These are phyloP conservation scores for Tarsius wallacei DNA, from an alignment of 2,797 vertebrate genomes.

Conservation along the genomic window DNA sequence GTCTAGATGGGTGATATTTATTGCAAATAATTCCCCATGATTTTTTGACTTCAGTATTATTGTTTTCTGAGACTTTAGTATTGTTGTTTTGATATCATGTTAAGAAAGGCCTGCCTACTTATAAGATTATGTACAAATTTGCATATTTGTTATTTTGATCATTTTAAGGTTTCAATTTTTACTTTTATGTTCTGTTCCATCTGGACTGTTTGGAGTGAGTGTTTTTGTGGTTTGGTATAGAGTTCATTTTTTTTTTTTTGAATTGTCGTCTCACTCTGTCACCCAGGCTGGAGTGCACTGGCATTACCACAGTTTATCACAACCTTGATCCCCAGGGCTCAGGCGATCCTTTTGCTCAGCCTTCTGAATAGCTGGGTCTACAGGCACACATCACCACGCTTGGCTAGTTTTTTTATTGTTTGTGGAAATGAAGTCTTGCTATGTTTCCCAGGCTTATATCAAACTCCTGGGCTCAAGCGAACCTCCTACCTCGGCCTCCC, in stretches of 20 bases:
- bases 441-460: too few species aligned
- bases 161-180: not conserved
- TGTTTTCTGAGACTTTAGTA: not conserved
- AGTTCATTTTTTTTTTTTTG: not conserved
- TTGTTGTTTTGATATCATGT: not conserved
- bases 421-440: too few species aligned
- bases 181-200: not conserved
- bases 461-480: too few species aligned
- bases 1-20: not conserved
- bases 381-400: too few species aligned
- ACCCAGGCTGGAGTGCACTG: too few species aligned
- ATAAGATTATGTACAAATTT: not conserved
- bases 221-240: not conserved
- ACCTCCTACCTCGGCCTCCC: too few species aligned
- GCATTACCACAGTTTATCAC: too few species aligned
- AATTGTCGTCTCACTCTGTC: too few species aligned
- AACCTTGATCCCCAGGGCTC: too few species aligned
- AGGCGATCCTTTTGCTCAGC: too few species aligned
- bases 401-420: too few species aligned
- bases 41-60: not conserved
- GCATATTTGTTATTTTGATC: not conserved
- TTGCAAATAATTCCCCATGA: not conserved
- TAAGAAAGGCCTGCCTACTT: not conserved
- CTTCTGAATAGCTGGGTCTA: too few species aligned
- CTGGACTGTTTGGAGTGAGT: not conserved